Conservation (phyloP, 2,888 invertebrate genomes). For the Drosophila birchii region DNA sequence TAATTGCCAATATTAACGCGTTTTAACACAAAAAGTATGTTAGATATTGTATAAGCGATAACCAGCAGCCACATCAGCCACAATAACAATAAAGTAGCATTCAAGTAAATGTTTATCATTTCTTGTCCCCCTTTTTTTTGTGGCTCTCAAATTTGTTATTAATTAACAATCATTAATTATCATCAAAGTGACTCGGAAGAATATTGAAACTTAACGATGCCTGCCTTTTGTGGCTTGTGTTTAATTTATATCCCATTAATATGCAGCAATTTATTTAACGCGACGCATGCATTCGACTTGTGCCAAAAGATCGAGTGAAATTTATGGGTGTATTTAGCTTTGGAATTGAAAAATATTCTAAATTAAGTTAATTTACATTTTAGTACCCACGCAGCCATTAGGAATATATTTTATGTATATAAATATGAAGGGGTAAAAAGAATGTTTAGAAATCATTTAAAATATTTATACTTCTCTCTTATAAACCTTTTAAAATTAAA, state of each 20-base stretch:
- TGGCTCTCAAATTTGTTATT: constrained; percentile 70
- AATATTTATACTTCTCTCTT: background rate
- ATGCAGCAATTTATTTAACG: constrained; percentile 63
- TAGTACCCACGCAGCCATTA: background rate
- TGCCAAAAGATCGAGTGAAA: constrained; percentile 17
- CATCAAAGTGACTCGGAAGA: constrained; percentile 58
- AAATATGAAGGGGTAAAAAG: background rate
- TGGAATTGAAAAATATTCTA: constrained; percentile 10
- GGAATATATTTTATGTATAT: background rate
- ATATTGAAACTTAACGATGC: constrained; percentile 48
- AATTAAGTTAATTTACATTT: constrained; percentile 11
- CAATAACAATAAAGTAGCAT: constrained; percentile 40
- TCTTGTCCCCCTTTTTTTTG: constrained; percentile 26
- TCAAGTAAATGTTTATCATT: constrained; percentile 53
- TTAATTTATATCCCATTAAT: constrained; percentile 68
- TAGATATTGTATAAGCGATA: constrained; percentile 50
- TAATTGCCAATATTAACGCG: constrained; percentile 76
- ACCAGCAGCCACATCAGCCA: constrained; percentile 26
- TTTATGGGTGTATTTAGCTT: constrained; percentile 41
- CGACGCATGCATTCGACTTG: constrained; percentile 42
- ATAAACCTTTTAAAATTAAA: background rate
- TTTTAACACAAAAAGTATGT: constrained; percentile 71
- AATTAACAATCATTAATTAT: constrained; percentile 74
- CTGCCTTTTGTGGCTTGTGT: constrained; percentile 61
- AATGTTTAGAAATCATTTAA: background rate